Percentiles rank a stretch among this genome's conserved stretches.
These are phyloP conservation scores for Hypomecis atomaria DNA, from an alignment of 2,888 invertebrate genomes.

Conservation along the genomic window DNA sequence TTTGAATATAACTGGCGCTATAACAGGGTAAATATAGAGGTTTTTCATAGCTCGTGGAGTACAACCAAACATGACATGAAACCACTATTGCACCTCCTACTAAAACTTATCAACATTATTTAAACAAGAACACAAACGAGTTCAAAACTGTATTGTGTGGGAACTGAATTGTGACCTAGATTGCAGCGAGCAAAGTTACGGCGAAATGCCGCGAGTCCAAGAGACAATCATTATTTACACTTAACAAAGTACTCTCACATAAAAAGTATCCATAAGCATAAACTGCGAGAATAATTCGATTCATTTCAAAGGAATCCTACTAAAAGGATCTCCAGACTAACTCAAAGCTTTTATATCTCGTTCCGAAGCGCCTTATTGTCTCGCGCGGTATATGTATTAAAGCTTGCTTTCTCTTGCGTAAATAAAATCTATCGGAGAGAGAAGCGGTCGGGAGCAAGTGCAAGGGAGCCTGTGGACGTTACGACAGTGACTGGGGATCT, in stretches of 20 bases:
- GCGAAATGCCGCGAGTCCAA: conserved; percentile 34
- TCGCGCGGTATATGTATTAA: conserved; percentile 82
- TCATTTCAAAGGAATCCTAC: conserved; percentile 83
- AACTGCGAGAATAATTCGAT: conserved; percentile 82
- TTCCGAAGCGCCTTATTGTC: conserved; percentile 82
- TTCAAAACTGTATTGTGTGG: not conserved
- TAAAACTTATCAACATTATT: not conserved
- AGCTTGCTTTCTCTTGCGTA: conserved; percentile 84
- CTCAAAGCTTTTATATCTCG: conserved; percentile 85
- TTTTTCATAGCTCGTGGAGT: no score
- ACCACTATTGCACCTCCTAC: not conserved
- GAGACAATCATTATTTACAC: conserved; percentile 68
- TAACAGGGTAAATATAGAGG: no score
- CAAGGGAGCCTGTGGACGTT: conserved; percentile 54
- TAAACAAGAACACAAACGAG: not conserved
- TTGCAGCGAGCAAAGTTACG: conserved; percentile 13
- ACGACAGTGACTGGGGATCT: conserved; percentile 14
- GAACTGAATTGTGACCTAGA: not conserved
- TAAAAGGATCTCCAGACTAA: conserved; percentile 81
- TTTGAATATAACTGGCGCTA: no score
- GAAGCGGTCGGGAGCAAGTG: conserved; percentile 77
- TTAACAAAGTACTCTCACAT: conserved; percentile 68
- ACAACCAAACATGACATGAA: not conserved
- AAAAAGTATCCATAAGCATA: conserved; percentile 73
- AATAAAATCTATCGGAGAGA: conserved; percentile 81